A percentile compares a stretch with the other conserved stretches of the same genome.
Evolutionary conservation across 1,140 invertebrate species (phyloP).

Genomic region (Gryon sp.): DNA sequence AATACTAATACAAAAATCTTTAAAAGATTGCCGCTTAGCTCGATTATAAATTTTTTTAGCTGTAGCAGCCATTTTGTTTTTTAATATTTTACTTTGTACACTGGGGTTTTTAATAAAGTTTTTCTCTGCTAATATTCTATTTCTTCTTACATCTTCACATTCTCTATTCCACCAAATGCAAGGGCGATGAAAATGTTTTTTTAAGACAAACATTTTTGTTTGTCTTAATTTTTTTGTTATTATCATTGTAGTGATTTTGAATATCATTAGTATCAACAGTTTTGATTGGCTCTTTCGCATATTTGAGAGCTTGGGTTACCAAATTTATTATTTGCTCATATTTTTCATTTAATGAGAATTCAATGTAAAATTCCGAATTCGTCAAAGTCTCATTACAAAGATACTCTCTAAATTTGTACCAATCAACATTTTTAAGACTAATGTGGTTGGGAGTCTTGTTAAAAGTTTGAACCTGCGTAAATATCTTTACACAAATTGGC

Average conservation of each 20-base stretch:
- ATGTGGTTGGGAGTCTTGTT: neutral
- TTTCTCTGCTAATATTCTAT: neutral
- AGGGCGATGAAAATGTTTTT: neutral
- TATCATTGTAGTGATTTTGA: no score
- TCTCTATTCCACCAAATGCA: neutral
- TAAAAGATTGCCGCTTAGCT: no score
- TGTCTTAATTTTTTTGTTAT: no score
- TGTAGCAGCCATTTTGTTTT: neutral
- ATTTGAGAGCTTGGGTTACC: no score
- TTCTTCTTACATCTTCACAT: neutral
- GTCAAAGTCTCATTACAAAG: no score
- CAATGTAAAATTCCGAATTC: no score
- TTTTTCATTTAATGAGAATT: no score
- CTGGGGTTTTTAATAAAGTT: neutral
- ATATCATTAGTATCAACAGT: no score
- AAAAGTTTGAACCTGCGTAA: neutral
- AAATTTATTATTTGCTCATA: no score
- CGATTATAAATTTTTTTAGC: slow-evolving; percentile 8
- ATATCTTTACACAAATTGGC: slow-evolving; percentile 9
- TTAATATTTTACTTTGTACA: neutral
- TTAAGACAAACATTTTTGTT: no score
- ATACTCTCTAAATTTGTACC: no score
- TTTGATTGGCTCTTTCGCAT: no score
- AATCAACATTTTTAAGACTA: slow-evolving; percentile 5
- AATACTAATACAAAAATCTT: slow-evolving; percentile 10